Evolutionary conservation across 2,797 vertebrate genomes (phyloP), one percentile per base, ranked within the genome.

Genomic region (Chlorospingus semifuscus): DNA sequence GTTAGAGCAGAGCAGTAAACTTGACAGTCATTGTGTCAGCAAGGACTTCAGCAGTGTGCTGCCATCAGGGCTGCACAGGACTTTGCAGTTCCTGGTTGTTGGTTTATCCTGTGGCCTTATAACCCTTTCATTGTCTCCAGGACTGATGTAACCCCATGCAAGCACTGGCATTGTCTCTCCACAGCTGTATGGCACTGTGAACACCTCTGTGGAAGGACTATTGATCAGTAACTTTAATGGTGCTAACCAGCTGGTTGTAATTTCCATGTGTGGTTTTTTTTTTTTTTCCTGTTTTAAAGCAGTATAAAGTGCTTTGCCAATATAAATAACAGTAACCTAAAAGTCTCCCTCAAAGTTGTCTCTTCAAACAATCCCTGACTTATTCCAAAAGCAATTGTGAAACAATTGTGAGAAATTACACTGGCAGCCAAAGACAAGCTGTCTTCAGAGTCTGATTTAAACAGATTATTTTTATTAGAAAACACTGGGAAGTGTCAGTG

Each of bases 391-490:
- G 23, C 66, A 63, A 89, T 93, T 93, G 0, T 77, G 81, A 89
- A 93, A 70, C n/a, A 49, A 41, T 61, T 66, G 89, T 42, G 77
- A 70, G 49, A 90, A 93, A 92, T 87, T 60, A 47, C 71, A 47
- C 41, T 70, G 55, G 65, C 66, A 95, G 74, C 29, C 71, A 76
- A 93, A 96, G 86, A 60, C 75, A 92, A 87, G 83, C 75, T 90
- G 64, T 91, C 92, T 90, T 68, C 68, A 63, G 90, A 64, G 88
- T 36, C 78, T 68, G 88, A 96, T 92, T 90, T 84, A 85, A 93
- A 55, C 75, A 83, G 90, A 90, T 94, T 94, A 92, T 92, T 90
- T 95, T 95, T 95, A 94, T 95, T 97, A 94, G 85, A 82, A 90
- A 93, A 82, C 90, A 92, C 78, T 10, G 7, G 68, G 74, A 89